phyloP scores from a whole-genome alignment of 92 coral and sea anemone species.

The Epizoanthus illoricatus region DNA sequence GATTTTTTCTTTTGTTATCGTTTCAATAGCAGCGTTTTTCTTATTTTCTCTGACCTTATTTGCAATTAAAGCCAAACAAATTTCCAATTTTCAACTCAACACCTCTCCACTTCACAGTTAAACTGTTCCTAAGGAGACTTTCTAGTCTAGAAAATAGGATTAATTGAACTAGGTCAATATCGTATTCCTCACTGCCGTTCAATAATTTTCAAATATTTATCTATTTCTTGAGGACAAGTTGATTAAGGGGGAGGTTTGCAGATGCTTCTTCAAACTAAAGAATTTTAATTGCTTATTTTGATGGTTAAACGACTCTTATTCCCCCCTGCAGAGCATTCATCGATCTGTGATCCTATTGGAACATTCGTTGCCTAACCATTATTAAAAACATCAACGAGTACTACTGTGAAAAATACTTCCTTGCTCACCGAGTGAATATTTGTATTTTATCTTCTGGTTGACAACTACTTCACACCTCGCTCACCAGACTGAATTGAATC shows the following conservation, averaged over 20 bases:
- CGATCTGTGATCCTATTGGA: conserved; percentile 70
- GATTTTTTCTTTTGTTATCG: conserved; percentile 85
- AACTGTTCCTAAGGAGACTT: not conserved
- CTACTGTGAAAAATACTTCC: conserved; percentile 32
- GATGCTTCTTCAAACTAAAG: conserved; percentile 78
- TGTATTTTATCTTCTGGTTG: conserved; percentile 1
- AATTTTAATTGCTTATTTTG: conserved; percentile 91
- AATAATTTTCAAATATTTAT: conserved; percentile 91
- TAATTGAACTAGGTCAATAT: conserved; percentile 80
- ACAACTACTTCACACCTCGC: not conserved
- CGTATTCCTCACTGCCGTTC: conserved; percentile 71
- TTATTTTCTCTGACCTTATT: conserved; percentile 79
- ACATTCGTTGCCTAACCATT: conserved; percentile 1
- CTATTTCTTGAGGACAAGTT: conserved; percentile 73
- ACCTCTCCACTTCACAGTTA: conserved; percentile 11
- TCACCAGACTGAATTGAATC: conserved; percentile 11
- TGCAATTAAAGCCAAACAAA: conserved; percentile 77
- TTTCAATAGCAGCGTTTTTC: conserved; percentile 75
- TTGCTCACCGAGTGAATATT: conserved; percentile 14
- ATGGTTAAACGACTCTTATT: conserved; percentile 76
- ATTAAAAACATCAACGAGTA: conserved; percentile 24
- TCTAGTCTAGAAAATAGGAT: conserved; percentile 53
- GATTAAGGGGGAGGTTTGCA: conserved; percentile 89
- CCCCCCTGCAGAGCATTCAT: conserved; percentile 78
- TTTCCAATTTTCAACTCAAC: conserved; percentile 28